phyloP scores from a whole-genome alignment of 2,113 vertebrate genomes.

The Trichechus manatus region DNA sequence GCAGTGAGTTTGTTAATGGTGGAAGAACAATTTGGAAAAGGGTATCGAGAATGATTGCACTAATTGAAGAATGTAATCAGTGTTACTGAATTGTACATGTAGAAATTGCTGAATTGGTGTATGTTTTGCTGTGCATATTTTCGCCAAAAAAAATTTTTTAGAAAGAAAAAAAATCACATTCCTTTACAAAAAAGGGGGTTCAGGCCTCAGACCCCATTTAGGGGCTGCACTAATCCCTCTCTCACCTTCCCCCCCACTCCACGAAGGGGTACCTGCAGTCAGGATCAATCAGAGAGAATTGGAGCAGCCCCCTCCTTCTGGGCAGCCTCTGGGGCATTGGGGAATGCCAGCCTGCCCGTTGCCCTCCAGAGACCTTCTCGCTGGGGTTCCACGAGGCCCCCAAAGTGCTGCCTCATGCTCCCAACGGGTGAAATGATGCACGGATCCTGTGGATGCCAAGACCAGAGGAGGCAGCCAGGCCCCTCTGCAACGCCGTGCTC shows the following conservation, averaged over 20 bases:
- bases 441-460: background rate
- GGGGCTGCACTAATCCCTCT: background rate
- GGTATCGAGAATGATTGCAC: no score
- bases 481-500: background rate
- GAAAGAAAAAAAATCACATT: no score
- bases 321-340: background rate
- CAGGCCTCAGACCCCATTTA: background rate
- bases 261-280: background rate
- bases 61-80: no score
- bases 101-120: no score
- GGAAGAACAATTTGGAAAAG: no score
- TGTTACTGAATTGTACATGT: no score
- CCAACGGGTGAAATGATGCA: background rate
- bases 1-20: no score
- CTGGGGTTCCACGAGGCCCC: background rate
- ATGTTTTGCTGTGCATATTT: no score
- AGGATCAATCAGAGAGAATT: background rate
- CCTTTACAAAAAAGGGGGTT: no score
- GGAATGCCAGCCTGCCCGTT: background rate
- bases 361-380: background rate
- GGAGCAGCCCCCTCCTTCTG: background rate
- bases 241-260: background rate
- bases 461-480: background rate
- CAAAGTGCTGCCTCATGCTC: slow-evolving; percentile 26
- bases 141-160: no score